Conservation (phyloP, 2,113 vertebrate species). For the Ammospiza caudacuta region DNA sequence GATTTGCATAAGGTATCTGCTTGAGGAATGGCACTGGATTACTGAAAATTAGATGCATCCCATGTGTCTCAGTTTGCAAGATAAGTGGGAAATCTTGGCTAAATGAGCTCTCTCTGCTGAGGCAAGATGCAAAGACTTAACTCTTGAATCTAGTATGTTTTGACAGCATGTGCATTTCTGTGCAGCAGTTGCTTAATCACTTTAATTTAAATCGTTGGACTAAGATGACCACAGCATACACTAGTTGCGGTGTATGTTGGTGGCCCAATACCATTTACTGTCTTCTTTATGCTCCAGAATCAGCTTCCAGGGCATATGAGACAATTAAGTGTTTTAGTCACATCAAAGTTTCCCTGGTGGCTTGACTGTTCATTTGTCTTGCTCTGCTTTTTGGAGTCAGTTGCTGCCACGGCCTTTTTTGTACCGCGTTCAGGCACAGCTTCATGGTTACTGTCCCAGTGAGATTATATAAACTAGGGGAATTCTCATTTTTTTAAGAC, state of each 20-base stretch:
- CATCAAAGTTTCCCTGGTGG: neutral
- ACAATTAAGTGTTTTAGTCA: neutral
- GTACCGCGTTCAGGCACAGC: neutral
- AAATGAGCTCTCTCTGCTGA: neutral
- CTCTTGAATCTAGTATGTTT: neutral
- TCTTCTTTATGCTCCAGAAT: neutral
- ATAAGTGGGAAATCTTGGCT: neutral
- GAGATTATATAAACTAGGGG: neutral
- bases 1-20: neutral
- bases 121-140: neutral
- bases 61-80: neutral
- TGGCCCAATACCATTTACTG: neutral
- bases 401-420: neutral
- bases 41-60: neutral
- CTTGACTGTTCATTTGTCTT: neutral
- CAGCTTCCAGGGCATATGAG: neutral
- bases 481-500: neutral
- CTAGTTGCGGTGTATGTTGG: neutral
- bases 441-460: neutral
- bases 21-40: neutral
- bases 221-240: neutral
- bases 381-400: neutral
- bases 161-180: neutral
- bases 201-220: neutral
- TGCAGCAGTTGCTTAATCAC: neutral